Evolutionary conservation across 2,113 vertebrate genomes (phyloP).

Genomic region (Charina bottae): DNA sequence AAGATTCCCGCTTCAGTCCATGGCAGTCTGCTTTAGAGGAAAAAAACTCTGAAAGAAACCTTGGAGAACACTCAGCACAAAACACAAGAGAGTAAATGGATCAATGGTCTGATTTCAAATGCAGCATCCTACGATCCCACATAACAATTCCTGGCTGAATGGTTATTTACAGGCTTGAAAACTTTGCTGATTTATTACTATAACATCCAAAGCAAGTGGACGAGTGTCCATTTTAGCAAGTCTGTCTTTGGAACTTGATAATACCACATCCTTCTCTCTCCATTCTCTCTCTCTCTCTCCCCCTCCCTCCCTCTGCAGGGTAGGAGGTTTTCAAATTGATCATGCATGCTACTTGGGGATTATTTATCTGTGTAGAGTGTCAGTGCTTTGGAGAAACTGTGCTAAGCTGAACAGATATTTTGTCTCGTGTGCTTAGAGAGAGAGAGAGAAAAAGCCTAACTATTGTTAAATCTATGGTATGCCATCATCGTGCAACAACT

Average conservation of each 20-base stretch:
- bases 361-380: background rate
- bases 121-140: background rate
- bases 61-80: background rate
- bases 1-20: background rate
- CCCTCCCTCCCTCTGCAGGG: background rate
- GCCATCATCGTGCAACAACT: background rate
- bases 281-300: background rate
- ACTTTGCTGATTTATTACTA: constrained; percentile 46
- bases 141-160: constrained; percentile 32
- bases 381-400: background rate
- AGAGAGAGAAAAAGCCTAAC: background rate
- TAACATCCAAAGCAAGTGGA: constrained; percentile 35
- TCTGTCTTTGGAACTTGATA: constrained; percentile 8
- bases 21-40: background rate
- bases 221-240: constrained; percentile 39
- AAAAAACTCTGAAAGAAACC: background rate
- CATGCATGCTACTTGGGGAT: background rate
- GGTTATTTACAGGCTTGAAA: constrained; percentile 45
- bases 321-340: background rate
- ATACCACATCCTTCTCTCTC: constrained; percentile 12
- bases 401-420: background rate
- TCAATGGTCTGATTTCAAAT: background rate
- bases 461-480: background rate
- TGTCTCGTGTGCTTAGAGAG: background rate
- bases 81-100: background rate